Base-by-base conservation (phyloP, 2,888 invertebrate species). In the Nomada fucata region DNA sequence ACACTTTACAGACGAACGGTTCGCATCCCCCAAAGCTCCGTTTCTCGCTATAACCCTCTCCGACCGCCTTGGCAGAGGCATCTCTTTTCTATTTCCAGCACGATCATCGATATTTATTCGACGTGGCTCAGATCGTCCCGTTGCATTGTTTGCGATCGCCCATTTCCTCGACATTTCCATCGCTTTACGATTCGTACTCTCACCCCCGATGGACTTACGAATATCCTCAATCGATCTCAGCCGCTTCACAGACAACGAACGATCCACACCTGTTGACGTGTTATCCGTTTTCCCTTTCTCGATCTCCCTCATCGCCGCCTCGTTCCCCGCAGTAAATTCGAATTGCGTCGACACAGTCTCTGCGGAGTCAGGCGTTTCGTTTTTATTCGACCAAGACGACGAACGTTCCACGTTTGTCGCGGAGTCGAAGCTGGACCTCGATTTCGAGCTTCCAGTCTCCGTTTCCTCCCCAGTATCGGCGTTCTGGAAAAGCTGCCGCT, bases 221-320 rank as follows among this genome's bases (percentile, higher is more conserved):
- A 91, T 91, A 60, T 90, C 90, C 65, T 90, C 90, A 79, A 91
- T 91, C 50, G 91, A 91, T 65, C 91, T 86, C 70, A 91, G 78
- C 23, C 70, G 82, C 42, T 79, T 83, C 64, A 76, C 63, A 0
- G 73, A 63, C 52, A 76, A 9, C 13, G 60, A 60, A 52, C 26
- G 20, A 50, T 81, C 74, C 44, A 26, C 42, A 70, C 29, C 59
- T 68, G 77, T 63, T 64, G 82, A 64, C 11, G 18, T 29, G 52
- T 29, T 13, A 77, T 29, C 20, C 42, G 2, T 11, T 64, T 23
- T 18, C 3, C 7, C 3, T 44, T 18, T 50, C 20, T 50, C 42
- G 10, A 20, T 26, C 13, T 0, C 11, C 18, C 9, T 23, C 15
- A 5, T 55, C 44, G 60, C 53, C 53, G 23, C 18, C 10, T 7